Evolutionary conservation across 2,797 vertebrate genomes (phyloP).

Genomic region (Pangasius krempfi): DNA sequence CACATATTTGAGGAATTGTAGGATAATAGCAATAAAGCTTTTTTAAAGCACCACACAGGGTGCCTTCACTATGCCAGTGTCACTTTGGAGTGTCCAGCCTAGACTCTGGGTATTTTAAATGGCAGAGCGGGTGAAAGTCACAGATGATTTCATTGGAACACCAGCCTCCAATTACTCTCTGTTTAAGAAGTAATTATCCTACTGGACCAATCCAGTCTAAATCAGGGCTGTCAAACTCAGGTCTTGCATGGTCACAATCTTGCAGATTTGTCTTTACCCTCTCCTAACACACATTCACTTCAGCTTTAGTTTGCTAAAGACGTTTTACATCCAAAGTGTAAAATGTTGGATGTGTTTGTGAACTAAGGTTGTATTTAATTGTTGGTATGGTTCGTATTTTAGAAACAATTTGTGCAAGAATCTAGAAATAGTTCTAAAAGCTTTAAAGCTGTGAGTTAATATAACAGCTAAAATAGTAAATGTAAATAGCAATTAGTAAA

Average conservation of each 20-base stretch:
- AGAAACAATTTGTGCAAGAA: background rate
- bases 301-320: background rate
- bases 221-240: background rate
- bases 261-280: background rate
- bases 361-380: background rate
- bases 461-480: too few species aligned
- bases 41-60: background rate
- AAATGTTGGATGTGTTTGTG: background rate
- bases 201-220: constrained; percentile 6
- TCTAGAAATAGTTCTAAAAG: background rate
- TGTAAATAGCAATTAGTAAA: background rate
- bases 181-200: constrained; percentile 1
- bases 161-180: constrained; percentile 1
- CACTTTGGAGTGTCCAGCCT: background rate
- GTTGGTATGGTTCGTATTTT: background rate
- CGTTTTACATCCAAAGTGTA: background rate
- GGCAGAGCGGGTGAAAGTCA: background rate
- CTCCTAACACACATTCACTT: background rate
- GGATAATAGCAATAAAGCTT: background rate
- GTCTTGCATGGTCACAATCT: background rate
- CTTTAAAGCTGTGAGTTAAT: background rate
- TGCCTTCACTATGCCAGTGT: background rate
- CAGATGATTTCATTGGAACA: background rate
- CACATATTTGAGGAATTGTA: background rate
- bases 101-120: background rate